Conservation (phyloP, 92 coral and sea anemone genomes). For the Chrysogorgia sp. region DNA sequence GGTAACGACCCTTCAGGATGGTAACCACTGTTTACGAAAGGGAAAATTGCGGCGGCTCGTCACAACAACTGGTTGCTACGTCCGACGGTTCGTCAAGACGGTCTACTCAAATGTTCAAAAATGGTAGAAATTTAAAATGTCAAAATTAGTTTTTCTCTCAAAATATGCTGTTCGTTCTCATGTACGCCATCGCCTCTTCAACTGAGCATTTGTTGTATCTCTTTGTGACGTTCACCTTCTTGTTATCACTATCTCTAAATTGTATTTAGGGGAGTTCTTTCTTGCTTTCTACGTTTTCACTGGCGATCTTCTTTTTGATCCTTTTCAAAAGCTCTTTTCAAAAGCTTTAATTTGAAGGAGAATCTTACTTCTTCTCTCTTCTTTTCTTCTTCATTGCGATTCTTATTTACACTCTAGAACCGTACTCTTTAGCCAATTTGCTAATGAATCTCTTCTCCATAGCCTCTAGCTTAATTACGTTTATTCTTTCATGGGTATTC, state of each 20-base stretch:
- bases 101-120: too few relatives aligned
- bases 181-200: background rate
- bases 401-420: background rate
- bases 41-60: too few relatives aligned
- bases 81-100: too few relatives aligned
- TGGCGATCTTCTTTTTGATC: background rate
- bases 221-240: background rate
- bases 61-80: too few relatives aligned
- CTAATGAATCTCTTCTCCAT: background rate
- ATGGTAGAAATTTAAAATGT: too few relatives aligned
- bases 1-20: too few relatives aligned
- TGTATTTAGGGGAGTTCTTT: background rate
- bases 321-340: background rate
- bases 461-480: background rate
- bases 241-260: background rate
- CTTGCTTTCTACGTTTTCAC: background rate
- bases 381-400: background rate
- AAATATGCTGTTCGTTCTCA: background rate
- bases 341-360: background rate
- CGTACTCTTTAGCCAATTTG: background rate
- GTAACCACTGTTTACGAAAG: too few relatives aligned
- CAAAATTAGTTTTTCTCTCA: background rate
- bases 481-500: conserved; percentile 4
- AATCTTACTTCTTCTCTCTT: background rate
- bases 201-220: background rate